Conservation (phyloP, 2,888 invertebrate genomes). For the Saturnia japonica region DNA sequence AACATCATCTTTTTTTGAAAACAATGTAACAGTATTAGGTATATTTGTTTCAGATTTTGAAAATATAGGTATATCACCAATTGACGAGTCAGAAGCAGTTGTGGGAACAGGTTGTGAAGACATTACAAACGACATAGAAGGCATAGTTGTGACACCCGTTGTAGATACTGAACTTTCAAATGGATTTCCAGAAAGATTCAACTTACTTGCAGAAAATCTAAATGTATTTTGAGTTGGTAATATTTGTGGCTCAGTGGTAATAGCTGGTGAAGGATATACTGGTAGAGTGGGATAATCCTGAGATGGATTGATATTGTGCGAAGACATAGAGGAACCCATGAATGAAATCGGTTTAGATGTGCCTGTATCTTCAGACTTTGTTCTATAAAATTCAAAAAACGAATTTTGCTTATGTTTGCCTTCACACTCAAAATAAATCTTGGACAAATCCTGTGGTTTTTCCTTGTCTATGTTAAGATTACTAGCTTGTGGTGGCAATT, state of each 20-base stretch:
- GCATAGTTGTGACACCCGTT: slow-evolving; percentile 7
- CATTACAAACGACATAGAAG: slow-evolving; percentile 29
- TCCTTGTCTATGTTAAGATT: slow-evolving; percentile 37
- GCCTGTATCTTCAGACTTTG: not conserved
- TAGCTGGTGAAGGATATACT: not conserved
- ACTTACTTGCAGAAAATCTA: slow-evolving; percentile 13
- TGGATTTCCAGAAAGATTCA: slow-evolving; percentile 13
- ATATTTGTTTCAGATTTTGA: slow-evolving; percentile 34
- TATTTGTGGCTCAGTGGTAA: not conserved
- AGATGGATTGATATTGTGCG: not conserved
- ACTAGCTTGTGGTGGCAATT: slow-evolving; percentile 28
- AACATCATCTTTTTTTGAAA: slow-evolving; percentile 13
- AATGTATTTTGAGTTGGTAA: slow-evolving; percentile 13
- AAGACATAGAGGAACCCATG: not conserved
- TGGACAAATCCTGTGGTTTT: slow-evolving; percentile 55
- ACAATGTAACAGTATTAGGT: slow-evolving; percentile 26
- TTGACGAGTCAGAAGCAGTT: slow-evolving; percentile 31
- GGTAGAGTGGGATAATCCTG: not conserved
- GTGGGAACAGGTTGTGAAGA: slow-evolving; percentile 26
- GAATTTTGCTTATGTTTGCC: slow-evolving; percentile 3
- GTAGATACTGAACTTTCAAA: not conserved
- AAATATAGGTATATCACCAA: slow-evolving; percentile 35
- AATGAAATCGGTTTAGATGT: slow-evolving; percentile 4
- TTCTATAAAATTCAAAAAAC: slow-evolving; percentile 4
- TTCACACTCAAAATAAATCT: slow-evolving; percentile 35